A percentile compares a stretch with the other conserved stretches of the same genome.
phyloP scores from a whole-genome alignment of 1,140 invertebrate genomes.

The Camponotus vicinus region DNA sequence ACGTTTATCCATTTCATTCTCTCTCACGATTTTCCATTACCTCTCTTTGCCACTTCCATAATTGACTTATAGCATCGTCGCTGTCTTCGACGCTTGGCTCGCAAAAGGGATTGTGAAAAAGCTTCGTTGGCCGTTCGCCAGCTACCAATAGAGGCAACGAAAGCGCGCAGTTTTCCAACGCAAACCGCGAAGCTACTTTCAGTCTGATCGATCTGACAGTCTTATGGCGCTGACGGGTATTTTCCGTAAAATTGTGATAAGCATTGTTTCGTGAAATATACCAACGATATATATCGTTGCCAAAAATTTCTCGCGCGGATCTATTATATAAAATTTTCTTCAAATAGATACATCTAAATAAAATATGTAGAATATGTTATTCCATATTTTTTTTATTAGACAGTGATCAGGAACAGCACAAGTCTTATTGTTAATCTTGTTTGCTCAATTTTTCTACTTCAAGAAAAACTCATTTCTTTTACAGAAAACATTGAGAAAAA shows the following conservation, averaged over 20 bases:
- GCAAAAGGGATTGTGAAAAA: slow-evolving; percentile 62
- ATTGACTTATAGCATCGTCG: slow-evolving; percentile 69
- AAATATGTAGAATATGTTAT: background rate
- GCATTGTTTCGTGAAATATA: background rate
- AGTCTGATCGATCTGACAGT: slow-evolving; percentile 64
- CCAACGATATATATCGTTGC: background rate
- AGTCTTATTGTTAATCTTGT: background rate
- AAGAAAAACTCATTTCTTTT: background rate
- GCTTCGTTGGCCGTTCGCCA: slow-evolving; percentile 67
- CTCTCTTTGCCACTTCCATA: slow-evolving; percentile 54
- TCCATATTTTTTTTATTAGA: background rate
- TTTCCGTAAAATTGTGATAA: slow-evolving; percentile 36
- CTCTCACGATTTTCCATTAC: slow-evolving; percentile 41
- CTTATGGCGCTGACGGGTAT: slow-evolving; percentile 38
- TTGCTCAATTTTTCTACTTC: background rate
- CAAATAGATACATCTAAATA: background rate
- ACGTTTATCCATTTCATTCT: background rate
- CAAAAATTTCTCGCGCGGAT: background rate
- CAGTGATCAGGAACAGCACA: no score
- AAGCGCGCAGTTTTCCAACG: slow-evolving; percentile 54
- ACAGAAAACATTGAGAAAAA: background rate
- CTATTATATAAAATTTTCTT: background rate
- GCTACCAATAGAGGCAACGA: slow-evolving; percentile 60
- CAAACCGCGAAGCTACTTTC: slow-evolving; percentile 57
- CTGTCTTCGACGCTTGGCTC: slow-evolving; percentile 55